Evolutionary conservation across 2,113 vertebrate species (phyloP).

Genomic region (Gulo gulo): DNA sequence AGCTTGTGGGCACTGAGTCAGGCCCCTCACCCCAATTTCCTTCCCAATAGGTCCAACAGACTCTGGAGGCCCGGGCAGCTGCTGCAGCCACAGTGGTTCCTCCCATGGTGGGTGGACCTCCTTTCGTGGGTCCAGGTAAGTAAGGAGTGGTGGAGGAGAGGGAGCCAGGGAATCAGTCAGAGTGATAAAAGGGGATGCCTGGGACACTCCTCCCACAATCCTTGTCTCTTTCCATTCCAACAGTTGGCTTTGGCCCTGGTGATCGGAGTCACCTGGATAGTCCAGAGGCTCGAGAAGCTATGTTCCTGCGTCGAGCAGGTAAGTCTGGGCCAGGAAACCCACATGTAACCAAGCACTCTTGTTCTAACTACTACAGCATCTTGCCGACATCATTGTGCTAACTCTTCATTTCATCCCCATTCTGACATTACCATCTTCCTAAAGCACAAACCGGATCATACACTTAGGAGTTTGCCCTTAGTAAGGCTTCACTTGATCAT

Average conservation of each 20-base stretch:
- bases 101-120: constrained; percentile 82
- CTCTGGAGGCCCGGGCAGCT: constrained; percentile 90
- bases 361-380: neutral
- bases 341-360: neutral
- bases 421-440: neutral
- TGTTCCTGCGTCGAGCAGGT: constrained; percentile 77
- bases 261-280: constrained; percentile 76
- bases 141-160: neutral
- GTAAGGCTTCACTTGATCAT: neutral
- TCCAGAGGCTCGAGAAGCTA: constrained; percentile 77
- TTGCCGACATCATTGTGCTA: neutral
- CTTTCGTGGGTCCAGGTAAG: constrained; percentile 88
- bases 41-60: constrained; percentile 89
- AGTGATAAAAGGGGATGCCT: neutral
- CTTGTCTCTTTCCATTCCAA: neutral
- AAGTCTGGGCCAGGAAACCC: neutral
- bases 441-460: neutral
- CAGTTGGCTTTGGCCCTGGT: constrained; percentile 74
- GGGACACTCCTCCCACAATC: neutral
- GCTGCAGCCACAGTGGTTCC: constrained; percentile 84
- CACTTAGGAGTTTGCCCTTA: neutral
- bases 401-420: neutral
- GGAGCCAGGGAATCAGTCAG: neutral
- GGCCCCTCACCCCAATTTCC: neutral
- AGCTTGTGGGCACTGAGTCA: neutral